These are phyloP conservation scores for Coccyzus lansbergi DNA, from an alignment of 2,797 vertebrate species.

Conservation along the genomic window DNA sequence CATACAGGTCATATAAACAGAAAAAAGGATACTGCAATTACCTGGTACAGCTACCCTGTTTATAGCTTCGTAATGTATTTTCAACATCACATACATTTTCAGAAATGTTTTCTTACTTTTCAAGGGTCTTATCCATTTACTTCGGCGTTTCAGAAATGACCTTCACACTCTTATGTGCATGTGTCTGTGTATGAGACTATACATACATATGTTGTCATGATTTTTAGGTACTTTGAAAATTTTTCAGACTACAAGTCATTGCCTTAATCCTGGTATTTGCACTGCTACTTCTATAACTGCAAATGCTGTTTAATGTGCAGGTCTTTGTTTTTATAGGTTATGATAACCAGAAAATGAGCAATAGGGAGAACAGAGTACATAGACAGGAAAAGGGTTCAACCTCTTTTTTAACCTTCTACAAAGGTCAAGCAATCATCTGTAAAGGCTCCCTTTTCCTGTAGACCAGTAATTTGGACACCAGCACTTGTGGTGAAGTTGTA, in stretches of 20 bases:
- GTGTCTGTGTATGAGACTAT: not conserved
- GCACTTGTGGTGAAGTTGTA: not conserved
- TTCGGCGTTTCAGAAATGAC: not conserved
- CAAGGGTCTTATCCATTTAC: not conserved
- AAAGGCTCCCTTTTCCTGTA: not conserved
- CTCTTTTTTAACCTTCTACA: not conserved
- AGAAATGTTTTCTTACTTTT: not conserved
- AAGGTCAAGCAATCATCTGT: not conserved
- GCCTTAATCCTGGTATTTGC: not conserved
- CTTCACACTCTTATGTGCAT: not conserved
- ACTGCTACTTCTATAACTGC: not conserved
- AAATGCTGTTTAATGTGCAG: not conserved
- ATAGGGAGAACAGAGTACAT: not conserved
- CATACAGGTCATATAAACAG: not conserved
- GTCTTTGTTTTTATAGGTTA: not conserved
- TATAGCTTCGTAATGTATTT: not conserved
- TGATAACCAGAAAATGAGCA: not conserved
- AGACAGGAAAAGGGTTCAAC: not conserved
- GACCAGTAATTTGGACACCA: not conserved
- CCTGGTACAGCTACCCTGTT: fast-evolving
- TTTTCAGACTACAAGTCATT: not conserved
- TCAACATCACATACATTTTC: not conserved
- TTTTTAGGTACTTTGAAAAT: not conserved
- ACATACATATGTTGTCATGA: not conserved
- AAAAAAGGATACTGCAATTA: not conserved